Evolutionary conservation across 2,888 invertebrate species (phyloP), one percentile per base, ranked within the genome.

Genomic region (Anticlea derivata): DNA sequence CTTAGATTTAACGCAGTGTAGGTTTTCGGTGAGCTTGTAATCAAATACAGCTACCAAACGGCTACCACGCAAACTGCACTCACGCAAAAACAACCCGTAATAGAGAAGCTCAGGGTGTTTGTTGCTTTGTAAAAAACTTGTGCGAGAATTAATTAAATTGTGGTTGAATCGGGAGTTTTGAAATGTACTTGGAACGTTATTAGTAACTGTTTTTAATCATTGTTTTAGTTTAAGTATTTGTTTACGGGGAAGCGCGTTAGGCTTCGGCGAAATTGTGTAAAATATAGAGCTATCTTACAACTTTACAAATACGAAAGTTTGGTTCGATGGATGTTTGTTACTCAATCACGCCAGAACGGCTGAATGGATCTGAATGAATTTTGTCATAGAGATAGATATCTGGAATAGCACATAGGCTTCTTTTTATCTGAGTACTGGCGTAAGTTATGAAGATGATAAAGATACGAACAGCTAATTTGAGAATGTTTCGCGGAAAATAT

Each of bases 1-100:
- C 48, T 59, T 58, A 61, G 58, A 58, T 58, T 61, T 53, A 61
- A 56, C 52, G 59, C 59, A 51, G 55, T 43, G 56, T 50, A 48
- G 55, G 52, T 55, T 58, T 58, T 55, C 43, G 58, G 47, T 45
- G 55, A 48, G 56, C 35, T 52, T 48, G 56, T 59, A 61, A 61
- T 59, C 61, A 57, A 53, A 57, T 59, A 57, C 44, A 49, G 48
- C 51, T 51, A 51, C 50, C 45, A 41, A 43, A 54, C 35, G 8
- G 53, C 58, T 50, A 56, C 58, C 39, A 47, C 27, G 49, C 10
- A 23, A 26, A 26, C 24, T n/a, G 8, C 7, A 4, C 12, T 20
- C 37, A 48, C 27, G 1, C 31, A 5, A 52, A 50, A 47, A 27
- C 41, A 23, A 30, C 8, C 50, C 23, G 7, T 56, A 52, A 45